These are phyloP conservation scores for Vanessa atalanta DNA, from an alignment of 1,140 invertebrate genomes.

Conservation along the genomic window DNA sequence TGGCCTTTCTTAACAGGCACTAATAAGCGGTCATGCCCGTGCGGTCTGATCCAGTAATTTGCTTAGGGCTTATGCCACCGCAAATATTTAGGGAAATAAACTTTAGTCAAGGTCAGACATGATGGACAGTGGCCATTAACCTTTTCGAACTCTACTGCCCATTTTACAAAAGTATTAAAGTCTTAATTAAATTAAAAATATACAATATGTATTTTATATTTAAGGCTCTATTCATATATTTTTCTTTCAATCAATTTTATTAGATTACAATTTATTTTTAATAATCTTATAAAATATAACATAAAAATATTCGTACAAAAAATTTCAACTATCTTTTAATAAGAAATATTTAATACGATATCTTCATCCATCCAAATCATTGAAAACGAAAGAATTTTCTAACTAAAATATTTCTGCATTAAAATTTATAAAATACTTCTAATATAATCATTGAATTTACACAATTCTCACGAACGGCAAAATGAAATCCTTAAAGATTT, in stretches of 20 bases:
- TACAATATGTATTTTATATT: too few species aligned
- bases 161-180: not conserved
- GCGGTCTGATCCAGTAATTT: constrained; percentile 13
- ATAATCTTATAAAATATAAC: too few species aligned
- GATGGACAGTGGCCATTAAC: not conserved
- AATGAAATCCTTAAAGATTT: constrained; percentile 1
- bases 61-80: constrained; percentile 10
- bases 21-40: constrained; percentile 13
- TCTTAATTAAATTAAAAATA: too few species aligned
- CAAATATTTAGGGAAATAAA: constrained; percentile 17
- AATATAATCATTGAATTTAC: not conserved
- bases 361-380: not conserved
- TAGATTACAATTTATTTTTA: too few species aligned
- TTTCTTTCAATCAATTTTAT: too few species aligned
- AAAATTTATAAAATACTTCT: not conserved
- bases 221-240: too few species aligned
- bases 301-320: too few species aligned
- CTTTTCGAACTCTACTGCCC: not conserved
- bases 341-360: too few species aligned
- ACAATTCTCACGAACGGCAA: not conserved
- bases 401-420: not conserved
- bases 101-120: constrained; percentile 10
- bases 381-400: not conserved
- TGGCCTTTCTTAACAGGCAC: constrained; percentile 10
- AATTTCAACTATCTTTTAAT: too few species aligned